phyloP scores from a whole-genome alignment of 1,140 invertebrate species.

The Fopius arisanus region DNA sequence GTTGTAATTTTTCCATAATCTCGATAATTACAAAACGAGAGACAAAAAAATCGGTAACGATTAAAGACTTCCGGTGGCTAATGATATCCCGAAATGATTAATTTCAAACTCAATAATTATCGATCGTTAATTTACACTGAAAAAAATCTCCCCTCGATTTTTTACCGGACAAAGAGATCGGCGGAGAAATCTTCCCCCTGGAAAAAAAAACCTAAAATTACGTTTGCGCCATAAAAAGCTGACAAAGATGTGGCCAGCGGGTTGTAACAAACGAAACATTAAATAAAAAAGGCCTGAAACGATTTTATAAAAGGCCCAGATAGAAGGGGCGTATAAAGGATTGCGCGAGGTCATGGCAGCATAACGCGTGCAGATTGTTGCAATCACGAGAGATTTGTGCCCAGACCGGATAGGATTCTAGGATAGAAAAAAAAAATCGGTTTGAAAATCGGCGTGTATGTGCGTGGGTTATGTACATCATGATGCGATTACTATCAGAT shows the following conservation, averaged over 20 bases:
- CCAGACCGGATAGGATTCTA: background rate
- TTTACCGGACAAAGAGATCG: too few species aligned
- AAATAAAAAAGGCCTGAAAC: background rate
- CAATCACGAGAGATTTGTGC: conserved; percentile 14
- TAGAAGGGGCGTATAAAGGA: conserved; percentile 14
- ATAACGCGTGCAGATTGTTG: conserved; percentile 21
- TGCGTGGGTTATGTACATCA: conserved; percentile 20
- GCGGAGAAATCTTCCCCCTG: too few species aligned
- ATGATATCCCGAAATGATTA: too few species aligned
- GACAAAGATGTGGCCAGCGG: background rate
- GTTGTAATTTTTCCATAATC: too few species aligned
- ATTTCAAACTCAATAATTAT: too few species aligned
- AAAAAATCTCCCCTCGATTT: too few species aligned
- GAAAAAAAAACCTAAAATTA: too few species aligned
- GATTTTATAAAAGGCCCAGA: background rate
- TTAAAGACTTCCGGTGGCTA: too few species aligned
- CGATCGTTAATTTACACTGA: too few species aligned
- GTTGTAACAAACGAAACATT: conserved; percentile 3
- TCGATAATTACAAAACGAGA: too few species aligned
- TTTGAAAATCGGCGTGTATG: conserved; percentile 15
- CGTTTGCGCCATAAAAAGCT: too few species aligned
- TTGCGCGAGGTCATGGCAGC: conserved; percentile 26
- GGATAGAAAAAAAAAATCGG: conserved; percentile 14
- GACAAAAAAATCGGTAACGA: too few species aligned
- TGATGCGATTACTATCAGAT: conserved; percentile 11